Evolutionary conservation across 2,797 vertebrate genomes (phyloP), one percentile per base, ranked within the genome.

Genomic region (Carapus acus): DNA sequence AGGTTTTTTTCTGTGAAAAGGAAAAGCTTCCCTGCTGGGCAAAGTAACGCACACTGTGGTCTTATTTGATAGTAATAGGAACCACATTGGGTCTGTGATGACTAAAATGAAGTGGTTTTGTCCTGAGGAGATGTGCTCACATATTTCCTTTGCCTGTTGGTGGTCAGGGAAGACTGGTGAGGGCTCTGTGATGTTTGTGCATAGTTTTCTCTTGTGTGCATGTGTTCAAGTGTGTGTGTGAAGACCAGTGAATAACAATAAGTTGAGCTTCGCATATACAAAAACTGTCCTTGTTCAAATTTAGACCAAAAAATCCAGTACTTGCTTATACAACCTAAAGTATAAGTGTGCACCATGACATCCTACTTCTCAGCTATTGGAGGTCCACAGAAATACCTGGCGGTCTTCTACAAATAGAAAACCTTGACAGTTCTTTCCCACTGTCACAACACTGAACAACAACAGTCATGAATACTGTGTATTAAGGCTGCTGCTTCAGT

Each of bases 11-110:
- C 45, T 49, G 19, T 46, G 50, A 36, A 65, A 47, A 71, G 47
- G 43, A 72, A 65, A 69, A 47, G 43, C 60, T 53, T 62, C 48
- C 54, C 69, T 61, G 51, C 50, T 61, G 67, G 48, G 65, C 39
- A 68, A 62, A 71, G 53, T 43, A 63, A 76, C 74, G 65, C 66
- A 69, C 65, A 77, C 66, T 76, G 79, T 65, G 69, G 73, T 74
- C 69, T 72, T 56, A 66, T 77, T 67, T 76, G 71, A 80, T 64
- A 66, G 54, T 74, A 83, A 83, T 63, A 73, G 42, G 59, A 85
- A 79, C 67, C 80, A 80, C 70, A 76, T 77, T 78, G 66, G 49
- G 50, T 64, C 61, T 63, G 46, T 36, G 36, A 71, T 67, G 49
- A 73, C 71, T 62, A 63, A 51, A 58, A 31, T 54, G 40, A 43